Base-by-base conservation (phyloP, 2,113 vertebrate genomes). In the Chascanopsetta lugubris region DNA sequence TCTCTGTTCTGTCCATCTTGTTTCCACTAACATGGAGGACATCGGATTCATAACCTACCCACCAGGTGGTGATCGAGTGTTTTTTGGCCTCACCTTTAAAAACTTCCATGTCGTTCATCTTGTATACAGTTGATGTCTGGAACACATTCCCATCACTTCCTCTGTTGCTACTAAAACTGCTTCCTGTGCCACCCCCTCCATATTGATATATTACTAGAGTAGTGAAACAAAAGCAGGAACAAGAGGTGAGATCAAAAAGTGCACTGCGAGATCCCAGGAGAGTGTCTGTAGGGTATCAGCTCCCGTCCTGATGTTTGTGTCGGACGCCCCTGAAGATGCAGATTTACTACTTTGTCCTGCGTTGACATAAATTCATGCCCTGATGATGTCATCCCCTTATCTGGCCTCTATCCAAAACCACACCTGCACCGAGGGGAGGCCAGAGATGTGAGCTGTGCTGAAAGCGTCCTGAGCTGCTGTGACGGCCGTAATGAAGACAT, bases 401-500 rank as follows among this genome's bases (percentile, higher is more conserved):
- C 43, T 74, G 69, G 50, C 54, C 43, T 8, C n/a, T 68, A 68
- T 27, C 62, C 69, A 75, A 60, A 70, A 58, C 69, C 83, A 82
- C 79, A 85, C 87, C 83, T 86, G 85, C 42, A 43, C 61, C 25
- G 38, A 63, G 54, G 57, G n/a, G 29, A 72, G 77, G 43, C 53
- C 20, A 34, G 49, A 56, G 64, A 59, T 26, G 26, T 45, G 11
- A 34, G 71, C n/a, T 34, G 53, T 61, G 78, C 46, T 84, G 69
- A 76, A 75, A 76, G 57, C 24, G 17, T 53, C 20, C 69, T 45
- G 42, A 68, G 79, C 64, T 61, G 62, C 70, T 57, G 56, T 81
- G 77, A 84, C 79, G 79, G 80, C 69, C 48, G 13, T 51, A 69
- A 87, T 84, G 75, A 88, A 90, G 85, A 82, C 54, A 58, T 79